phyloP scores from a whole-genome alignment of 2,797 vertebrate species.

The Bryconaethiops microstoma region DNA sequence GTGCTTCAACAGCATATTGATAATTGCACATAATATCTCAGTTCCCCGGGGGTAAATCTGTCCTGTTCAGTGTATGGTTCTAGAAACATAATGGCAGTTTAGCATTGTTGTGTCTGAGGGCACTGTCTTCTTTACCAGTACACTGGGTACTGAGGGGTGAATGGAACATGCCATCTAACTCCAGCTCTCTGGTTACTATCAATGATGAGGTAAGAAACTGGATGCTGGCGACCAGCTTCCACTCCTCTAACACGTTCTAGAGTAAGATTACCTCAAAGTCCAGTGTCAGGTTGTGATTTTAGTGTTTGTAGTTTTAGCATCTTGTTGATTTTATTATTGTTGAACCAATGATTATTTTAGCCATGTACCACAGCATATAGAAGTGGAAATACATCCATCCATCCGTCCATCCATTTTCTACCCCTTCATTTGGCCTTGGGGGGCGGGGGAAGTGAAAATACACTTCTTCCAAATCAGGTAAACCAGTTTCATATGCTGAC shows the following conservation, averaged over 20 bases:
- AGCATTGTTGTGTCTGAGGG: slow-evolving; percentile 1
- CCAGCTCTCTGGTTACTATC: slow-evolving; percentile 60
- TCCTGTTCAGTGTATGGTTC: not conserved
- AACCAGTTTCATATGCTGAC: too few relatives aligned
- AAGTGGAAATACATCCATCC: too few relatives aligned
- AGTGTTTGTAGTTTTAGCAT: not conserved
- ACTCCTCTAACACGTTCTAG: slow-evolving; percentile 54
- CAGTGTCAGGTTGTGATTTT: slow-evolving; percentile 28
- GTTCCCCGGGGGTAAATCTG: not conserved
- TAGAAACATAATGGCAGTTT: slow-evolving; percentile 9
- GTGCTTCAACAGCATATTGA: not conserved
- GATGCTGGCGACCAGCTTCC: slow-evolving; percentile 46
- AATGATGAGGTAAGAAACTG: slow-evolving; percentile 54
- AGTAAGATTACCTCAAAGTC: slow-evolving; percentile 40
- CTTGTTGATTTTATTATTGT: too few relatives aligned
- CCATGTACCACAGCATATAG: too few relatives aligned
- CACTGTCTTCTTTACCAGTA: slow-evolving; percentile 23
- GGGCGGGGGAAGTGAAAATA: too few relatives aligned
- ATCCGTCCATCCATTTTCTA: too few relatives aligned
- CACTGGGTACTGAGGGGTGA: slow-evolving; percentile 26
- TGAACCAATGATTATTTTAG: too few relatives aligned
- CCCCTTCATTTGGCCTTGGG: too few relatives aligned
- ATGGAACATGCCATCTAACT: slow-evolving; percentile 55
- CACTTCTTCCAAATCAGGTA: too few relatives aligned
- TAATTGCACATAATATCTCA: not conserved